Evolutionary conservation across 2,113 vertebrate species (phyloP).

Genomic region (Hipposideros armiger): DNA sequence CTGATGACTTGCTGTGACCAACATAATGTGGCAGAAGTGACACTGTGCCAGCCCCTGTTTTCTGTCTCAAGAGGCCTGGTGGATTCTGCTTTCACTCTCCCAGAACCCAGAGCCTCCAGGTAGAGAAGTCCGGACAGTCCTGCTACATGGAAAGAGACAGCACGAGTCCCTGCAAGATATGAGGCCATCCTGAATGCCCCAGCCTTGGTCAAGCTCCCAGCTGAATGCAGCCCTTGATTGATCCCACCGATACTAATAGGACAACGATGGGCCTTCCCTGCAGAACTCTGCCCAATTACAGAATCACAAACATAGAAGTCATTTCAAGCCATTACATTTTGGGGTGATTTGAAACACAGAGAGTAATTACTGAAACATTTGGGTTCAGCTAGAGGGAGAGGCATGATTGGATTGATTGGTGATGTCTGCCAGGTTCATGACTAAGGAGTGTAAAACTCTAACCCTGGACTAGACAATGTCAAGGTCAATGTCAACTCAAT

Average conservation of each 20-base stretch:
- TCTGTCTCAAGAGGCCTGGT: neutral
- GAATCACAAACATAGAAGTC: neutral
- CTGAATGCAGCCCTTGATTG: neutral
- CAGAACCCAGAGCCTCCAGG: neutral
- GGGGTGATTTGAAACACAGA: neutral
- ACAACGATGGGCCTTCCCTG: neutral
- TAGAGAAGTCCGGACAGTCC: neutral
- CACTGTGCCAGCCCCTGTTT: neutral
- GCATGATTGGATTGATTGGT: neutral
- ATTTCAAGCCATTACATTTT: neutral
- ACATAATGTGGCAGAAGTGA: neutral
- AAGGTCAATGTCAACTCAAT: neutral
- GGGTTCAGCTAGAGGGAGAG: neutral
- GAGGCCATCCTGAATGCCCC: neutral
- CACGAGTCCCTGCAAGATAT: accelerated
- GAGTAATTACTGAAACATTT: neutral
- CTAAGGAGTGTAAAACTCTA: accelerated
- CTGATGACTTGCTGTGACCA: neutral
- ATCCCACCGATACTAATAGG: accelerated
- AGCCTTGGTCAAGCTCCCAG: accelerated
- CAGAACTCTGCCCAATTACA: neutral
- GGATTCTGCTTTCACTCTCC: neutral
- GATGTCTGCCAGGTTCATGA: neutral
- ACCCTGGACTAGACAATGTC: neutral
- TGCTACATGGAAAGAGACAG: neutral